These are phyloP conservation scores for Chiloscyllium plagiosum DNA, from an alignment of 2,113 vertebrate species.

Conservation along the genomic window DNA sequence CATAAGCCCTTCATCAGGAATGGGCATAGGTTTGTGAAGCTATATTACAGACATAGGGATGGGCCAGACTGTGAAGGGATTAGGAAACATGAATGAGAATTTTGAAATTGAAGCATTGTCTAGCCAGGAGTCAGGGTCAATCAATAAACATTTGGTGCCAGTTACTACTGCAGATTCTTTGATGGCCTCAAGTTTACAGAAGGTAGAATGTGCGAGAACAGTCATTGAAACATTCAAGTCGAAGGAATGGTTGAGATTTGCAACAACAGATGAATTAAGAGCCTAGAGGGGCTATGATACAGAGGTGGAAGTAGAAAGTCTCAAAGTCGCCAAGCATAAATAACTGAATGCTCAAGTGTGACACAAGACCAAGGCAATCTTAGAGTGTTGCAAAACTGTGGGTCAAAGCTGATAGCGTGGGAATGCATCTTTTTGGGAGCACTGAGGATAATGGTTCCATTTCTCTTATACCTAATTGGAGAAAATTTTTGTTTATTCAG, in stretches of 20 bases:
- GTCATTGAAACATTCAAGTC: not conserved
- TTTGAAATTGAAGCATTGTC: not conserved
- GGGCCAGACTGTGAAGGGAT: not conserved
- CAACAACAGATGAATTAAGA: not conserved
- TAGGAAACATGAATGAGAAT: not conserved
- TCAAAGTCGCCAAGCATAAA: not conserved
- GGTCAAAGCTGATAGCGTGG: not conserved
- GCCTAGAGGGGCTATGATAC: not conserved
- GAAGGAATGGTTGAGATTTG: not conserved
- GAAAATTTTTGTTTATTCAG: not conserved
- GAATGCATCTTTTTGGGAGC: not conserved
- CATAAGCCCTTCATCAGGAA: no score
- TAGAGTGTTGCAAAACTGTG: not conserved
- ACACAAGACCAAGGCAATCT: not conserved
- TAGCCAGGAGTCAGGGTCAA: not conserved
- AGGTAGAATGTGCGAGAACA: not conserved
- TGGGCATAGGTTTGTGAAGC: no score
- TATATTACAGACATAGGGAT: not conserved
- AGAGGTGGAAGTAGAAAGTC: not conserved
- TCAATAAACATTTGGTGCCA: not conserved
- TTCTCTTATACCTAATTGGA: not conserved
- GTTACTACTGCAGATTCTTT: not conserved
- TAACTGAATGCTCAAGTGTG: not conserved
- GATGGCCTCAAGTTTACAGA: not conserved
- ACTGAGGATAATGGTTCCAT: not conserved